Base-by-base conservation (phyloP, 1,140 invertebrate genomes). In the Centruroides sculpturatus region DNA sequence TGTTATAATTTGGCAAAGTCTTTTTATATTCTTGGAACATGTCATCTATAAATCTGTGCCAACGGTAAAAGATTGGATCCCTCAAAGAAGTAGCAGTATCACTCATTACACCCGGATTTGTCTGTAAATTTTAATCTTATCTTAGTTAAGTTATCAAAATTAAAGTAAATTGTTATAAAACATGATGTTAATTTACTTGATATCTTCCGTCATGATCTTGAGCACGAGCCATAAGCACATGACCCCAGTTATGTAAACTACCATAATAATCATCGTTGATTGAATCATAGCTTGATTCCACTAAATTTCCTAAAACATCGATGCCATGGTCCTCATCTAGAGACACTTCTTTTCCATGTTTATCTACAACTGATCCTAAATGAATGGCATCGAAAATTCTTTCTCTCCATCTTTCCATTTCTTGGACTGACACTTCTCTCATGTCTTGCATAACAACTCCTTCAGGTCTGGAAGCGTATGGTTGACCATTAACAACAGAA, bases 241-340 rank as follows among this genome's bases (percentile, higher is more conserved):
- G 69, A 47, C 68, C 69, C 13, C 61, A 78, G 71, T 88, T 88
- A 69, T 89, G 86, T 8, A 71, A 63, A 68, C 85, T 80, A n/a
- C 86, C 85, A 65, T 88, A 89, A 53, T 82, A 74, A 9, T 78
- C 78, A 4, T 70, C 72, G 70, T 91, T 87, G 0, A 80, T 78
- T 10, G 83, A 84, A 7, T 88, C 70, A 11, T 82, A 84, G 0
- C 82, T 77, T 35, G 78, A 76, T 72, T 91, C 88, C 64, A 91
- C 77, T 60, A 90, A 80, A 69, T 90, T 86, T 7, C 87, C 87
- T 3, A 92, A 73, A 41, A 84, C 76, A 66, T 92, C 85, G 57
- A 91, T 89, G 8, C 87, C 88, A 1, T 76, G 79, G 72, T 67
- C 87, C 49, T 64, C 59, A 52, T 63, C 66, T 41, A 69, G 52